A percentile compares a stretch with the other conserved stretches of the same genome.
Conservation (phyloP, 2,113 vertebrate species). For the Nycticorax nycticorax region DNA sequence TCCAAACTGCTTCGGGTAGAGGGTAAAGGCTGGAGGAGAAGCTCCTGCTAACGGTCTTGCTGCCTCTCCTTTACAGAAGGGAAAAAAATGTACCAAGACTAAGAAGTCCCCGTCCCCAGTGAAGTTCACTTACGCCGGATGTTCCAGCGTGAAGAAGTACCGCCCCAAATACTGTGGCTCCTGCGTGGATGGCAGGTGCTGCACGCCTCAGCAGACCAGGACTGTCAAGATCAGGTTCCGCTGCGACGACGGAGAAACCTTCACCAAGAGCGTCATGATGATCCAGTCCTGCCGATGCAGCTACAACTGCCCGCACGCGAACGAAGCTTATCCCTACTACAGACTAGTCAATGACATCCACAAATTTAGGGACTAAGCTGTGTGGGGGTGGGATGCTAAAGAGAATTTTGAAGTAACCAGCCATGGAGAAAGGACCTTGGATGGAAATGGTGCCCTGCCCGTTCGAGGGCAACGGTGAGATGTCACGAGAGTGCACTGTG, state of each 20-base stretch:
- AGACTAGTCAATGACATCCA: slow-evolving; percentile 97
- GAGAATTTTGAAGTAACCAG: slow-evolving; percentile 49
- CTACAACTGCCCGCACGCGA: slow-evolving; percentile 89
- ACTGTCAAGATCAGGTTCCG: slow-evolving; percentile 94
- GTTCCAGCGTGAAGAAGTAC: slow-evolving; percentile 94
- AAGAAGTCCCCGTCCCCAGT: slow-evolving; percentile 85
- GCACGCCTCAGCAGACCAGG: slow-evolving; percentile 90
- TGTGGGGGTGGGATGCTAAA: slow-evolving; percentile 37
- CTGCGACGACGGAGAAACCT: slow-evolving; percentile 93
- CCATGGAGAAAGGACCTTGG: slow-evolving; percentile 57
- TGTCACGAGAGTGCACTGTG: slow-evolving; percentile 83
- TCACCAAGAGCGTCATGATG: slow-evolving; percentile 97
- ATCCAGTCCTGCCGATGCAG: slow-evolving; percentile 97
- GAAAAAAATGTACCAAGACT: slow-evolving; percentile 95
- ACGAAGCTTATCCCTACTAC: slow-evolving; percentile 92
- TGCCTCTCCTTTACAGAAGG: slow-evolving; percentile 82
- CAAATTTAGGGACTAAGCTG: slow-evolving; percentile 93
- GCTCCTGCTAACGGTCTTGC: not conserved
- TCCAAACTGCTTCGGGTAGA: not conserved
- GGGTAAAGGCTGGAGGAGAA: not conserved
- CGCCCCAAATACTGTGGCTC: slow-evolving; percentile 93
- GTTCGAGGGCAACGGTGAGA: slow-evolving; percentile 65
- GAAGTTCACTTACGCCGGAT: slow-evolving; percentile 90
- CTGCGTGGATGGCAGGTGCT: slow-evolving; percentile 94
- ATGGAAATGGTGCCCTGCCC: slow-evolving; percentile 72